These are phyloP conservation scores for Arbacia lixula DNA, from an alignment of 53 echinoderm and acorn worm genomes.

Conservation along the genomic window DNA sequence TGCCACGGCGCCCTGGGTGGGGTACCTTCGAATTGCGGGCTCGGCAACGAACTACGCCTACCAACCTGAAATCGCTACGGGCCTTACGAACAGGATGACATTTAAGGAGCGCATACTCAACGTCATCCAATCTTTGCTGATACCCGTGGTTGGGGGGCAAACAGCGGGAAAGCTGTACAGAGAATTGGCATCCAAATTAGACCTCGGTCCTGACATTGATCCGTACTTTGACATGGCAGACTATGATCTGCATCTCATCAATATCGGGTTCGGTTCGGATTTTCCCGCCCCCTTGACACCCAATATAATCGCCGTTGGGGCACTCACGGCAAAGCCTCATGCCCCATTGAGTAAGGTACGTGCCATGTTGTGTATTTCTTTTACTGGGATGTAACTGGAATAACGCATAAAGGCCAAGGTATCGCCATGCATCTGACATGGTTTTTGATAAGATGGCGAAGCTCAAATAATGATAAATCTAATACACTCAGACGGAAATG, in stretches of 20 bases:
- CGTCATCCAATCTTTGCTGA: conserved; percentile 28
- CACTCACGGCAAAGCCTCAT: conserved; percentile 46
- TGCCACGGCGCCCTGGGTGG: background rate
- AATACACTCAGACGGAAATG: too few relatives aligned
- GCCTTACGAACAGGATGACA: conserved; percentile 53
- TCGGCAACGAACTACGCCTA: conserved; percentile 53
- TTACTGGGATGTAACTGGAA: too few relatives aligned
- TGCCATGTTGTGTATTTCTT: too few relatives aligned
- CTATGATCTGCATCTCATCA: conserved; percentile 61
- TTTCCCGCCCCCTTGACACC: conserved; percentile 66
- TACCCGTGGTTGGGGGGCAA: background rate
- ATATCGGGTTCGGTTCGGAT: conserved; percentile 64
- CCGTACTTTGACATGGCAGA: conserved; percentile 9
- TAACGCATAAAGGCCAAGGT: too few relatives aligned
- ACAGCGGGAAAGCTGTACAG: background rate
- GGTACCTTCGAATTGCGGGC: conserved; percentile 3
- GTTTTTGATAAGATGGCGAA: too few relatives aligned
- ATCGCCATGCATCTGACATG: too few relatives aligned
- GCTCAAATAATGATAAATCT: too few relatives aligned
- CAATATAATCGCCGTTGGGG: conserved; percentile 66
- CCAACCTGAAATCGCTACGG: conserved; percentile 63
- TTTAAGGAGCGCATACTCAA: conserved; percentile 52
- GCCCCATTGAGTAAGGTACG: conserved; percentile 40
- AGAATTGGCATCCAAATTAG: background rate
- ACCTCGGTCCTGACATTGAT: conserved; percentile 5